Evolutionary conservation across 2,888 invertebrate genomes (phyloP).

Genomic region (Noctua janthe): DNA sequence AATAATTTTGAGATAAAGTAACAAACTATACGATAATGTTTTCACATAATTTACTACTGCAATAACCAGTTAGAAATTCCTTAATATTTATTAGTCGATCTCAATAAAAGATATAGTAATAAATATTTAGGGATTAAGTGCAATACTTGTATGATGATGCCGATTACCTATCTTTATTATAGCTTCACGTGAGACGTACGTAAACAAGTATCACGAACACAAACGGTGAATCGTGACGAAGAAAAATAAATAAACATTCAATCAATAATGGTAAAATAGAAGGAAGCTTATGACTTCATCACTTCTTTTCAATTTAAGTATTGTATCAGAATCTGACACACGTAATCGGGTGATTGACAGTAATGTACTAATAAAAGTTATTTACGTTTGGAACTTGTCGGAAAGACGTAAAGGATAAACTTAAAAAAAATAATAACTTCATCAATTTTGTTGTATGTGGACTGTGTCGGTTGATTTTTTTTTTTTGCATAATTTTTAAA

Average conservation of each 20-base stretch:
- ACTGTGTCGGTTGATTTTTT: not conserved
- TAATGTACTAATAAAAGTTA: slow-evolving; percentile 51
- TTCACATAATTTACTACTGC: slow-evolving; percentile 29
- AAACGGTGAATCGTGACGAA: slow-evolving; percentile 55
- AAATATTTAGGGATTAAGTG: slow-evolving; percentile 49
- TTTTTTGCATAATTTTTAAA: slow-evolving; percentile 16
- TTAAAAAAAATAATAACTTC: slow-evolving; percentile 43
- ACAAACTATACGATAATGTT: slow-evolving; percentile 7
- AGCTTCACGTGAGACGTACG: slow-evolving; percentile 16
- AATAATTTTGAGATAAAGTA: slow-evolving; percentile 1
- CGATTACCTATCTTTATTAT: slow-evolving; percentile 48
- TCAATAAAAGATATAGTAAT: slow-evolving; percentile 43
- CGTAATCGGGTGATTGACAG: slow-evolving; percentile 48
- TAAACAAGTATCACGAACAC: slow-evolving; percentile 53
- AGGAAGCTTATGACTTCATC: slow-evolving; percentile 47
- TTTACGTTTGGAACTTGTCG: slow-evolving; percentile 33
- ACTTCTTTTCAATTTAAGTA: slow-evolving; percentile 34
- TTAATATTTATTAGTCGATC: slow-evolving; percentile 40
- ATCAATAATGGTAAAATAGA: slow-evolving; percentile 39
- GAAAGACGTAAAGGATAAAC: slow-evolving; percentile 24
- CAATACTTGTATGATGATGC: slow-evolving; percentile 24
- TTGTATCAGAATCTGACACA: slow-evolving; percentile 39
- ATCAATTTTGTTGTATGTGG: slow-evolving; percentile 17
- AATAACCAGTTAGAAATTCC: slow-evolving; percentile 24
- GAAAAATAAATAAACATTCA: slow-evolving; percentile 62